Evolutionary conservation across 1,140 invertebrate genomes (phyloP), one percentile per base, ranked within the genome.

Genomic region (Riptortus pedestris): DNA sequence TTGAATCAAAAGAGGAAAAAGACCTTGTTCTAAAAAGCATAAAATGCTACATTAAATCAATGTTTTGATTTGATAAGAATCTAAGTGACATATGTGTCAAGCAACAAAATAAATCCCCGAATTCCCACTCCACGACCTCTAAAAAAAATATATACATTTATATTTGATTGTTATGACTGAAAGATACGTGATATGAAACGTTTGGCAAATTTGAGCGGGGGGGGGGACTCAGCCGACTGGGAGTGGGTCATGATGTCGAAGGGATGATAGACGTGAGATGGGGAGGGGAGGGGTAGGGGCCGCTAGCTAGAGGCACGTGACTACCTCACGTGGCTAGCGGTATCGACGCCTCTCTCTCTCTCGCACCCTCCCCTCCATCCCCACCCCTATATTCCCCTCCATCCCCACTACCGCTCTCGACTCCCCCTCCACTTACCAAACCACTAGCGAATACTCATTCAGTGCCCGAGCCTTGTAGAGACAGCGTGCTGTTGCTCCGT

Each of bases 241-340:
- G 22, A 55, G 24, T 55, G 51, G 51, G 51, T 55, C 51, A 55
- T 55, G 20, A 55, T 55, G 51, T 55, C 24, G 51, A 24, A 14
- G 18, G 26, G 24, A n/a, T n/a, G n/a, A n/a, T n/a, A n/a, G n/a
- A n/a, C n/a, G n/a, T n/a, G n/a, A n/a, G n/a, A n/a, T n/a, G n/a
- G n/a, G n/a, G n/a, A n/a, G n/a, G n/a, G n/a, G n/a, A n/a, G n/a
- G n/a, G n/a, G n/a, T n/a, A 20, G 45, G n/a, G 45, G 45, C 45
- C 45, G 45, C 45, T 55, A 55, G 5, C 31, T 5, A 38, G 31
- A 14, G 51, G 51, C 51, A 55, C 51, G 51, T 55, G 51, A 55
- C 20, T 14, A 14, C 24, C 18, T 55, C 51, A 55, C 51, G 51
- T 55, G 51, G 20, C 51, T 55, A 55, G 24, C 51, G 51, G 51